A percentile compares a stretch with the other conserved stretches of the same genome.
Conservation (phyloP, 2,113 vertebrate genomes). For the Halichoeres trimaculatus region DNA sequence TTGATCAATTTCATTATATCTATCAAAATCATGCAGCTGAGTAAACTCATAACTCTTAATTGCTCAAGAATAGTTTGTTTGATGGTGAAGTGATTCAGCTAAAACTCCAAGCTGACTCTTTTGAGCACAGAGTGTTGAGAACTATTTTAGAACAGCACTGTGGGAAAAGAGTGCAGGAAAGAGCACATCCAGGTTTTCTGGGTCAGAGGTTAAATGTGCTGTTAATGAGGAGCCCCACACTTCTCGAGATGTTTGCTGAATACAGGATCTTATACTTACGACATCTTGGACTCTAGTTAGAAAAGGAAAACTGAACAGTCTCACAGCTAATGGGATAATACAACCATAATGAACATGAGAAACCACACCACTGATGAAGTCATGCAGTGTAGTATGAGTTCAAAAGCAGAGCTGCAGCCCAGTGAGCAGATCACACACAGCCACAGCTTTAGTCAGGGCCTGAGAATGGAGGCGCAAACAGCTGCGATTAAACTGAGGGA, state of each 20-base stretch:
- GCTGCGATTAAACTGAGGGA: constrained; percentile 67
- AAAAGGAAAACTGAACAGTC: constrained; percentile 14
- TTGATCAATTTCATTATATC: too few species aligned
- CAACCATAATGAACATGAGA: constrained; percentile 22
- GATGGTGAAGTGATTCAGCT: constrained; percentile 4
- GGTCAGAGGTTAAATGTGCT: constrained; percentile 48
- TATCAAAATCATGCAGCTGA: too few species aligned
- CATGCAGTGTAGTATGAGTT: constrained; percentile 11
- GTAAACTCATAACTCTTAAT: too few species aligned
- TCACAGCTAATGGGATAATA: constrained; percentile 20
- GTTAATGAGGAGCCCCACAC: constrained; percentile 20
- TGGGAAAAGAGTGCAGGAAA: constrained; percentile 50
- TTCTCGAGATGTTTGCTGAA: constrained; percentile 14
- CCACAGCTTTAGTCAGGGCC: constrained; percentile 23
- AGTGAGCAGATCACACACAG: constrained; percentile 27
- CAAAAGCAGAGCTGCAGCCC: constrained; percentile 23
- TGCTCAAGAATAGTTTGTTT: too few species aligned
- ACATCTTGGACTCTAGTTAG: constrained; percentile 7
- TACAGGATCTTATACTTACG: constrained; percentile 20
- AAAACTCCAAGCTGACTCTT: constrained; percentile 9
- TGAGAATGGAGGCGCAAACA: constrained; percentile 59
- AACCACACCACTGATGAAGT: constrained; percentile 55
- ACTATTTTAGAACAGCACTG: constrained; percentile 36
- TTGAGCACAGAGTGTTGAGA: neutral
- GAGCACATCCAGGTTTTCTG: constrained; percentile 40